Evolutionary conservation across 2,113 vertebrate genomes (phyloP), one percentile per base, ranked within the genome.

Genomic region (Myxocyprinus asiaticus): DNA sequence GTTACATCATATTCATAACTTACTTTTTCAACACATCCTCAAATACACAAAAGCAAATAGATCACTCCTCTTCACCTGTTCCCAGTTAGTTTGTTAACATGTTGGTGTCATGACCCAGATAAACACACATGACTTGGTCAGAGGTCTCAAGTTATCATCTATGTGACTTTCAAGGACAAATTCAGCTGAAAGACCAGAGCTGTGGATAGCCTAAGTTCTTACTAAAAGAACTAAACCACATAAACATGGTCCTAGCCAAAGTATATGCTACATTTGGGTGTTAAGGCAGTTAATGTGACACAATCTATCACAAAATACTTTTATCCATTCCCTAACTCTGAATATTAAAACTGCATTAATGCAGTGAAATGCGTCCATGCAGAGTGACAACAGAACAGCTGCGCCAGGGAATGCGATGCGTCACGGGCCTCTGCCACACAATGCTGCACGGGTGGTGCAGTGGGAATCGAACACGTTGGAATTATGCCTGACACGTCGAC

Each of bases 371-470:
- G 67, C 14, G 2, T 0, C 67, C 1, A 4, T 73, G n/a, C 53
- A 9, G 47, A 14, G 43, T n/a, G 44, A 43, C 15, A 56, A 43
- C 45, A 53, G 69, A 67, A 78, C 67, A 86, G 83, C 79, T 84
- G 79, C 70, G 6, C 9, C 67, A 72, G 73, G 80, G 88, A 91
- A 91, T 90, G 90, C 87, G 86, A 90, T 7, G 64, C 73, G 83
- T 47, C 83, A 6, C 53, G 3, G 47, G 82, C 67, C 5, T n/a
- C 82, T 85, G 86, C 17, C 62, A 15, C 6, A 42, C 58, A 67
- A 86, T 85, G 87, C 42, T 47, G 33, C 12, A 14, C 22, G 9
- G 82, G 85, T 85, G 72, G 50, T 56, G 11, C 17, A 44, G 61
- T 43, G 51, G 45, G 50, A 68, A 75, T 47, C 48, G 82, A 62